A percentile compares a stretch with the other conserved stretches of the same genome.
phyloP scores from a whole-genome alignment of 2,888 invertebrate species.

The Andricus curvator region DNA sequence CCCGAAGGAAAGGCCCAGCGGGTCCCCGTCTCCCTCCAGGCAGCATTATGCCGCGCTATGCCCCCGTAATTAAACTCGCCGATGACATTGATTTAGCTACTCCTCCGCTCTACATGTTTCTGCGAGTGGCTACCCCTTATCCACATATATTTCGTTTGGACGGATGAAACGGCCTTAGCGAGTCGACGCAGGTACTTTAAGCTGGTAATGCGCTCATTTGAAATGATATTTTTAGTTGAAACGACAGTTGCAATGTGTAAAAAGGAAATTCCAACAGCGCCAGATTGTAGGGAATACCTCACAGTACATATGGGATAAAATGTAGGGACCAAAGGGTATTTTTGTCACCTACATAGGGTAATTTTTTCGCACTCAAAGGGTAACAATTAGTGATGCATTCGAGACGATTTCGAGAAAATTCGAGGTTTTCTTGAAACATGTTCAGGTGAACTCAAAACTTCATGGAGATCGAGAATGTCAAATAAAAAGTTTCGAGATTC shows the following conservation, averaged over 20 bases:
- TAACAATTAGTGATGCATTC: too few relatives aligned
- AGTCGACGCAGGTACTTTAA: constrained; percentile 28
- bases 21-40: constrained; percentile 54
- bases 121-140: constrained; percentile 39
- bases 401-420: too few relatives aligned
- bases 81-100: constrained; percentile 74
- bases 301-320: too few relatives aligned
- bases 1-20: constrained; percentile 65
- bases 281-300: too few relatives aligned
- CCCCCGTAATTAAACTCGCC: constrained; percentile 70
- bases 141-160: constrained; percentile 34
- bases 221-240: constrained; percentile 25
- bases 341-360: too few relatives aligned
- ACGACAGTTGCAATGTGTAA: not conserved
- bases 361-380: too few relatives aligned
- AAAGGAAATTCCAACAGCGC: not conserved
- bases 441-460: too few relatives aligned
- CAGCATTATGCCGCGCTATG: constrained; percentile 42
- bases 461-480: too few relatives aligned
- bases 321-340: too few relatives aligned
- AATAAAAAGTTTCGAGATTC: too few relatives aligned
- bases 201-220: constrained; percentile 28
- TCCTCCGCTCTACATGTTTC: constrained; percentile 63
- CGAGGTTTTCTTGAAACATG: too few relatives aligned
- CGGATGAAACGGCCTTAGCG: constrained; percentile 28